Conservation (phyloP, 2,888 invertebrate genomes). For the Blastobasis lacticolella region DNA sequence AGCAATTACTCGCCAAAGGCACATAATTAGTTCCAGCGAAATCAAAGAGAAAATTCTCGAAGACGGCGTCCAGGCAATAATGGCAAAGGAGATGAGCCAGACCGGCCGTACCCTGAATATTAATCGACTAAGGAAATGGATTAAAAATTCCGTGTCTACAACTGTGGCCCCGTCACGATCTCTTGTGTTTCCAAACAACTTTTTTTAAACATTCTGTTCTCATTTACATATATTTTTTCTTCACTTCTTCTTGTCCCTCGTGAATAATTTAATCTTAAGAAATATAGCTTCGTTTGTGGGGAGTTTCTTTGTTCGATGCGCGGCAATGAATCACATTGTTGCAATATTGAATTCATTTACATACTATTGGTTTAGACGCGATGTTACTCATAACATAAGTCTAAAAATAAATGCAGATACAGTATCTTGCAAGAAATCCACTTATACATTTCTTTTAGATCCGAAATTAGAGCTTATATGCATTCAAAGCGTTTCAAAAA, state of each 20-base stretch:
- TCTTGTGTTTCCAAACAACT: slow-evolving; percentile 67
- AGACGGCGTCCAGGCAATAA: slow-evolving; percentile 63
- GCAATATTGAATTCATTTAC: neutral
- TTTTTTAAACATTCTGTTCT: slow-evolving; percentile 63
- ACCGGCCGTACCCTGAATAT: slow-evolving; percentile 70
- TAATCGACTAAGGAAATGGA: slow-evolving; percentile 74
- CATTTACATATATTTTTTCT: slow-evolving; percentile 67
- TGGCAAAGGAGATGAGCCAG: slow-evolving; percentile 72
- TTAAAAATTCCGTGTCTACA: slow-evolving; percentile 71
- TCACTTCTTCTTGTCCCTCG: slow-evolving; percentile 48
- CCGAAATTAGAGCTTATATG: no score
- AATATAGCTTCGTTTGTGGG: slow-evolving; percentile 43
- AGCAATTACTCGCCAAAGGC: slow-evolving; percentile 49
- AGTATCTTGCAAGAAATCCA: no score
- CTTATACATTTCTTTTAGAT: no score
- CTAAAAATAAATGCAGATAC: no score
- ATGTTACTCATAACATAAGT: no score
- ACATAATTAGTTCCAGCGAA: slow-evolving; percentile 60
- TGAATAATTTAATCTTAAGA: slow-evolving; percentile 71
- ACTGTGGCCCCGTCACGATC: slow-evolving; percentile 52
- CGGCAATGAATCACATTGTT: slow-evolving; percentile 7
- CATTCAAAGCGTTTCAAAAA: no score
- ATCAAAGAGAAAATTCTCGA: slow-evolving; percentile 51
- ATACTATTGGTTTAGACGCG: no score
- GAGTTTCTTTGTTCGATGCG: slow-evolving; percentile 17